Conservation (phyloP, 2,113 vertebrate genomes). For the Nycticebus coucang region DNA sequence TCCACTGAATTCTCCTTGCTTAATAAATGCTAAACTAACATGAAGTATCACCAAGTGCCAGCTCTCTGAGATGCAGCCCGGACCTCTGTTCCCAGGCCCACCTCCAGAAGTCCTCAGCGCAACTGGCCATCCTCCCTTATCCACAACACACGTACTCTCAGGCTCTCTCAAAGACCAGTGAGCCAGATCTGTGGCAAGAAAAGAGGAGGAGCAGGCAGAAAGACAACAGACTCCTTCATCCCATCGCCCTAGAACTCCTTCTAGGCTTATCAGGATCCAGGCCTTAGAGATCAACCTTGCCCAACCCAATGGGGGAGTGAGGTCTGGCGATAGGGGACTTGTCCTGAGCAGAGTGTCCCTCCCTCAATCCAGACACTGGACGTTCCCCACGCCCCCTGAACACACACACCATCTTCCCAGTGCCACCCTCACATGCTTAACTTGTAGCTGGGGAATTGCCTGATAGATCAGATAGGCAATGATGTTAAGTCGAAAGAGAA, state of each 20-base stretch:
- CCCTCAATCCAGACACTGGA: not conserved
- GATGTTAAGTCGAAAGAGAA: no score
- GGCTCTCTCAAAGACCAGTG: rapidly evolving
- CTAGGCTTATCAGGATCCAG: rapidly evolving
- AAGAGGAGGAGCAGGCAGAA: no score
- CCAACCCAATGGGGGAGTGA: no score
- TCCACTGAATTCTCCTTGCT: not conserved
- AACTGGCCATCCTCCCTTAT: not conserved
- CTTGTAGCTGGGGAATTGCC: no score
- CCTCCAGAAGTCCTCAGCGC: not conserved
- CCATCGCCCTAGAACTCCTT: not conserved
- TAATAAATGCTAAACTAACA: not conserved
- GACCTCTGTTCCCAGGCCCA: not conserved
- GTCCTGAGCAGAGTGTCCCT: not conserved
- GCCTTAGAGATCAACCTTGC: not conserved
- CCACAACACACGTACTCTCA: rapidly evolving
- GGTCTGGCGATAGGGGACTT: not conserved
- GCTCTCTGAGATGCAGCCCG: not conserved
- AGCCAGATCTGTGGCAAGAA: not conserved
- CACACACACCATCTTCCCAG: rapidly evolving
- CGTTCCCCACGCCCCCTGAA: rapidly evolving
- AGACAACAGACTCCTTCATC: rapidly evolving
- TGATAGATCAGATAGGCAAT: no score
- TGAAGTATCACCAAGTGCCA: not conserved
- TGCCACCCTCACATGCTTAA: rapidly evolving